Base-by-base conservation (phyloP, 2,888 invertebrate species). In the Arenicola marina region DNA sequence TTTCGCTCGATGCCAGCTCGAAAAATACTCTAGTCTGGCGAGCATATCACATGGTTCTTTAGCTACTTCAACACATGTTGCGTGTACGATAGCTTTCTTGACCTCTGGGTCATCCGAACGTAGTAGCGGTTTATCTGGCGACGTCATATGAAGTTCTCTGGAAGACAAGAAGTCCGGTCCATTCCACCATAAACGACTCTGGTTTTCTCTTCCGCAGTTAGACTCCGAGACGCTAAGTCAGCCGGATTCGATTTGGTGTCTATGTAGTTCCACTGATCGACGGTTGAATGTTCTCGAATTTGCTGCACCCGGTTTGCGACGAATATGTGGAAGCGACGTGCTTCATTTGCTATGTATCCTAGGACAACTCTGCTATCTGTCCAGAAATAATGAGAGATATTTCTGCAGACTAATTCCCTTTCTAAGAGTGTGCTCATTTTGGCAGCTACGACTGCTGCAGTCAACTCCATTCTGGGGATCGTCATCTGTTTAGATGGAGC, bases 261-360 rank as follows among this genome's bases (percentile, higher is more conserved):
- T 2, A 74, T 56, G 48, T 73, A 67, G 2, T 34, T 33, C 72
- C 72, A 74, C 51, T 73, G 71, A 18, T 63, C 48, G 1, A 60
- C 46, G 28, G 67, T 57, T 2, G 21, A 32, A n/a, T 34, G 11
- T 28, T 73, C 62, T n/a, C 64, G 56, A 18, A 73, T 71, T 21
- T 57, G 51, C 38, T 70, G 67, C 4, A 75, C 65, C 18, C 73
- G 44, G 60, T 73, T 75, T 1, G 70, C 70, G 21, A 75, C 72
- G 56, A 66, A 74, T 0, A 67, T 61, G 11, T 71, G 72, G 38
- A 73, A 73, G 7, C 72, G 29, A 15, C 62, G 46, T 2, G 67
- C 58, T 18, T 68, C 69, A 54, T 73, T 74, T 4, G 43, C 55
- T 4, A 73, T 68, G 53, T 73, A 73, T 4, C 70, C 69, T 15